phyloP scores from a whole-genome alignment of 23 tunicate species.

The Ciona savignyi region DNA sequence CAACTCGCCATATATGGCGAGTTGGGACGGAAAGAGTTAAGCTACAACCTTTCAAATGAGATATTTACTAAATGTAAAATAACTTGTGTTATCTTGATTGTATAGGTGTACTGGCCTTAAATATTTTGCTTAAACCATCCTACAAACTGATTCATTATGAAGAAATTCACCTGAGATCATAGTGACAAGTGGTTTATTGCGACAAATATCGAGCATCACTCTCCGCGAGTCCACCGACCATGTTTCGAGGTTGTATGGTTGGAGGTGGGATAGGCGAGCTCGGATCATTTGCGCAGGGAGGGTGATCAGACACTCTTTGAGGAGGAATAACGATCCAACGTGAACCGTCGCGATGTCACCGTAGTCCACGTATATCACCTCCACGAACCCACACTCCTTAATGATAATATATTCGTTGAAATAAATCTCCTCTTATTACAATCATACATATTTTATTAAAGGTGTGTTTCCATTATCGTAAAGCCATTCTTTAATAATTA shows the following conservation, averaged over 20 bases:
- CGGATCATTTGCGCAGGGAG: slow-evolving; percentile 63
- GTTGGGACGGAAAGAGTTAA: too few species aligned
- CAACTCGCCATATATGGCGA: too few species aligned
- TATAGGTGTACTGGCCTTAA: too few species aligned
- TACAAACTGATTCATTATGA: too few species aligned
- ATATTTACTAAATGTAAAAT: too few species aligned
- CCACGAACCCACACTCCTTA: slow-evolving; percentile 41
- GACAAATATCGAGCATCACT: slow-evolving; percentile 47
- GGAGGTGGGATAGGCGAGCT: slow-evolving; percentile 48
- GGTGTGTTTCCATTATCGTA: too few species aligned
- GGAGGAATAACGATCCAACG: slow-evolving; percentile 28
- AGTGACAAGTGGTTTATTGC: slow-evolving; percentile 50
- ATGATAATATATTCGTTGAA: not conserved
- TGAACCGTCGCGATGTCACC: slow-evolving; percentile 64
- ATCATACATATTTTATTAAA: too few species aligned
- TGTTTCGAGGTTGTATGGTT: slow-evolving; percentile 24
- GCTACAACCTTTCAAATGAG: too few species aligned
- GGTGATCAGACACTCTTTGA: slow-evolving; percentile 21
- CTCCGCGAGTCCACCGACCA: slow-evolving; percentile 43
- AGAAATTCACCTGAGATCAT: slow-evolving; percentile 48
- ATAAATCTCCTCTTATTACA: too few species aligned
- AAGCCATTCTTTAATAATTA: too few species aligned
- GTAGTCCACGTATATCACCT: slow-evolving; percentile 69
- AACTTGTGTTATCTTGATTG: too few species aligned
- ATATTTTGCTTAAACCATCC: too few species aligned